Conservation (phyloP, 2,113 vertebrate genomes). For the Acanthisitta chloris region DNA sequence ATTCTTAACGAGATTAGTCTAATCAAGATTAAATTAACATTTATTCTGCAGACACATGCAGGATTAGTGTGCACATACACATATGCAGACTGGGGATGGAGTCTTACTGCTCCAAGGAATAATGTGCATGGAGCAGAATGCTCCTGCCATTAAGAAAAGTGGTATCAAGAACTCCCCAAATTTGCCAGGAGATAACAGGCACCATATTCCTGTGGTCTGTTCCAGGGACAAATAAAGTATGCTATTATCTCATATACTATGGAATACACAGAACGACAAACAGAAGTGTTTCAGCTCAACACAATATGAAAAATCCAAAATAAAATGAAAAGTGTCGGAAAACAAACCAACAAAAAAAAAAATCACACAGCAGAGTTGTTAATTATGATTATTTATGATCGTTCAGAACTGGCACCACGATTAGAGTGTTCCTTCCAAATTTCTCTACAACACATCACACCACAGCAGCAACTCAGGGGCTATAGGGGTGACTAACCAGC, state of each 20-base stretch:
- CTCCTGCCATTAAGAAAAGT: background rate
- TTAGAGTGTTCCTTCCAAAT: constrained; percentile 64
- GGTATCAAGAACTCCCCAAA: background rate
- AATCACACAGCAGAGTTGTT: constrained; percentile 72
- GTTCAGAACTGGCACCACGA: constrained; percentile 67
- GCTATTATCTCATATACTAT: constrained; percentile 37
- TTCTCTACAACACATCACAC: background rate
- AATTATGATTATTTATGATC: constrained; percentile 76
- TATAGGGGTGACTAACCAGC: background rate
- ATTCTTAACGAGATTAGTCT: constrained; percentile 30
- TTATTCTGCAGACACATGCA: background rate
- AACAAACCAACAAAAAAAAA: constrained; percentile 77
- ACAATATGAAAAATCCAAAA: constrained; percentile 78
- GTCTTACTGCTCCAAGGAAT: background rate
- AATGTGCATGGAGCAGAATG: background rate
- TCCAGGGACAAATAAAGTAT: constrained; percentile 59
- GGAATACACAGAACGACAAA: constrained; percentile 62
- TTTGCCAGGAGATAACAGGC: constrained; percentile 26
- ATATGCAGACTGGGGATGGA: background rate
- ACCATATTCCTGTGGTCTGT: constrained; percentile 2
- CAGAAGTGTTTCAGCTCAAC: constrained; percentile 77
- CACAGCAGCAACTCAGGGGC: background rate
- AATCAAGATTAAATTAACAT: constrained; percentile 31
- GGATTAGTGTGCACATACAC: background rate
- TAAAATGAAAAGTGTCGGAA: constrained; percentile 74